Base-by-base conservation (phyloP, 2,797 vertebrate species). In the Acanthornis magna region DNA sequence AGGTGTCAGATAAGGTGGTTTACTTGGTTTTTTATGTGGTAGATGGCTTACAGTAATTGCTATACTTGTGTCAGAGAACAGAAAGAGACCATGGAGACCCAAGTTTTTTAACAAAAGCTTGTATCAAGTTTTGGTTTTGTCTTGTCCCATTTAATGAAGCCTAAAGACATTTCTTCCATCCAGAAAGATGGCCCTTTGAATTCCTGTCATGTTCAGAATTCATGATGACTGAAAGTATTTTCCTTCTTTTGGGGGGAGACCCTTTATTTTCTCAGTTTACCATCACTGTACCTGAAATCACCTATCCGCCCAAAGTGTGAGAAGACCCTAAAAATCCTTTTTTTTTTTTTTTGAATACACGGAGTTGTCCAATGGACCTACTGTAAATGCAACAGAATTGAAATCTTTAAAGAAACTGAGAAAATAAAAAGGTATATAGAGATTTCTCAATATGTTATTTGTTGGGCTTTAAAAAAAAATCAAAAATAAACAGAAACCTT, bases 341-440 rank as follows among this genome's bases (percentile, higher is more conserved):
- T 63, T 66, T 4, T 54, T 70, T 68, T 80, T 48, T 58, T 88
- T n/a, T n/a, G n/a, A n/a, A n/a, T 50, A 58, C 10, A 40, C 5
- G 1, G 4, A 76, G 36, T 76, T 90, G 51, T 12, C 54, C 42
- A 58, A 3, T 68, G 29, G 36, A 18, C 34, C 40, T 60, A 13
- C 42, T 74, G 27, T 48, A 89, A 92, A 30, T 55, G 17, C 1
- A 1, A 77, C 42, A 71, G 70, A 50, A 76, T 12, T 72, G 40
- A 71, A 89, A 80, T 58, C 36, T 63, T 47, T 80, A 83, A 74
- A 88, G 76, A 91, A 94, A 76, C n/a, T 45, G 80, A 93, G 57
- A 91, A 81, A 73, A 90, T 32, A 60, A 84, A 94, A 84, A 32
- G 5, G 1, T 27, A 43, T 45, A 36, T 19, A 22, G 25, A 29